Evolutionary conservation across 1,140 invertebrate species (phyloP), one percentile per base, ranked within the genome.

Genomic region (Venturia canescens): DNA sequence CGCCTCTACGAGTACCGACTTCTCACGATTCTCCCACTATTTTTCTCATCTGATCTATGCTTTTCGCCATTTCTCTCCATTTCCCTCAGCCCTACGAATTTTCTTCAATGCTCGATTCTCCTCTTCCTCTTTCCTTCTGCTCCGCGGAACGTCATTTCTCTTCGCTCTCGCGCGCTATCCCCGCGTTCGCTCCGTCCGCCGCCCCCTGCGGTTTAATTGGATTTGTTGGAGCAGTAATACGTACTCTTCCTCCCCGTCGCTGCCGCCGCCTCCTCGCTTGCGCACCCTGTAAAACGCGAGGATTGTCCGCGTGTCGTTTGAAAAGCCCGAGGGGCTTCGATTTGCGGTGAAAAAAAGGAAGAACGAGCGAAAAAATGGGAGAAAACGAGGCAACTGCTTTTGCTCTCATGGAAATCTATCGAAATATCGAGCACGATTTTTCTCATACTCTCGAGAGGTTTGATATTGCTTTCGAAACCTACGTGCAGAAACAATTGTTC

Each of bases 161-260:
- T 44, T 9, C 9, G 34, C 9, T 34, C 9, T 34, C 9, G 3
- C 38, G n/a, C n/a, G n/a, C n/a, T n/a, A n/a, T 44, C 7, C 38
- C 13, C 38, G 7, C 38, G 13, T 44, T 11, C 38, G 38, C 13
- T 9, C 38, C 5, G 38, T 44, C 38, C 11, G 3, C 7, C 38
- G 38, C 3, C 11, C 71, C 27, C 71, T 48, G 60, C 69, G 81
- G 83, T 88, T 87, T 89, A 89, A 89, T 89, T 88, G 87, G 83
- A 88, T 85, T 86, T 84, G 86, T 86, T 80, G 83, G 70, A 44
- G 74, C 83, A 23, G 60, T 66, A 66, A 66, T 66, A 66, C 60
- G 23, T 66, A 66, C 60, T 27, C 13, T 6, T 23, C 0, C 4
- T 57, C 53, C 9, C 53, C 21, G 6, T n/a, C 21, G n/a, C n/a